These are phyloP conservation scores for Leptosomus discolor DNA, from an alignment of 2,113 vertebrate genomes.

Conservation along the genomic window DNA sequence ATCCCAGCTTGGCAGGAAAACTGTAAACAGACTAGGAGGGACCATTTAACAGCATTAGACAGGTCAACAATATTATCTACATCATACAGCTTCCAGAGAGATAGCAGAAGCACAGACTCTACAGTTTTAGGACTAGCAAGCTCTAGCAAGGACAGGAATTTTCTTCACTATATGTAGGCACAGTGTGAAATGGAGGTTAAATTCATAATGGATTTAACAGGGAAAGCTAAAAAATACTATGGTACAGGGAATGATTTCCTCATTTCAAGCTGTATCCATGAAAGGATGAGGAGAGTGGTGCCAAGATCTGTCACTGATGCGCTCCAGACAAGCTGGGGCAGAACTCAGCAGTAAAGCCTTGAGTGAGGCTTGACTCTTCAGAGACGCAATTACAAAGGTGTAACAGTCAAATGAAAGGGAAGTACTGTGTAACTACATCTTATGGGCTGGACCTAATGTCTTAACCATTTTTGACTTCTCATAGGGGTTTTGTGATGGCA, in stretches of 20 bases:
- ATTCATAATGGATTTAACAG: neutral
- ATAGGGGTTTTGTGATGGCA: neutral
- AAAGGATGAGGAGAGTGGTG: neutral
- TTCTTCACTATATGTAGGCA: neutral
- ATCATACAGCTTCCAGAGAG: conserved; percentile 30
- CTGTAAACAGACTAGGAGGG: conserved; percentile 62
- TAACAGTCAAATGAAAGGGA: neutral
- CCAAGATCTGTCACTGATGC: neutral
- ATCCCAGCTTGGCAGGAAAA: conserved; percentile 61
- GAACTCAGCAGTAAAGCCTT: neutral
- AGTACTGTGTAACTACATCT: neutral
- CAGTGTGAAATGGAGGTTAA: neutral
- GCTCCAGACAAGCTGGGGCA: neutral
- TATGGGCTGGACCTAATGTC: neutral
- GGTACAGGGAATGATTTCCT: neutral
- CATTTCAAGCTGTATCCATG: neutral
- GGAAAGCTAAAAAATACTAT: neutral
- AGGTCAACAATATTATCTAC: conserved; percentile 61
- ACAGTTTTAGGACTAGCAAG: neutral
- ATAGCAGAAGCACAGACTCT: neutral
- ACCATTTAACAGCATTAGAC: conserved; percentile 64
- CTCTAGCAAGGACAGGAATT: neutral
- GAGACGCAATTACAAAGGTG: neutral
- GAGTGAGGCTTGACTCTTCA: neutral
- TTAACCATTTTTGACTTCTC: neutral